Percentiles rank a stretch among this genome's conserved stretches.
phyloP scores from a whole-genome alignment of 2,113 vertebrate species.

The Edolisoma coerulescens region DNA sequence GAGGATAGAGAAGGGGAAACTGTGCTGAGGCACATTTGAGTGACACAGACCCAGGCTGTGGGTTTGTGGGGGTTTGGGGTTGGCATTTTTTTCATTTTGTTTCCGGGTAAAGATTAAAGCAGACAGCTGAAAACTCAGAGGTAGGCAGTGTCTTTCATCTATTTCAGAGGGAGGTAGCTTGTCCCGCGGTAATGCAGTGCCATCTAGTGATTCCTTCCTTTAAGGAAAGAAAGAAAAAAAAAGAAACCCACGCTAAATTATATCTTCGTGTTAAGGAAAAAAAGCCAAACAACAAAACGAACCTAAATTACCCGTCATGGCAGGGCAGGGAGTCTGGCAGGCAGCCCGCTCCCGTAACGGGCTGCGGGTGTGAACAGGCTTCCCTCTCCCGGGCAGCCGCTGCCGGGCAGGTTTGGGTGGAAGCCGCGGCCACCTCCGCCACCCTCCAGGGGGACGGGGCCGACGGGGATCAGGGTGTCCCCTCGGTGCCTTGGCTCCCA shows the following conservation, averaged over 20 bases:
- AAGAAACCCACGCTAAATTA: neutral
- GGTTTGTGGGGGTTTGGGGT: neutral
- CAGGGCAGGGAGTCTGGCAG: neutral
- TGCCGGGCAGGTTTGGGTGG: neutral
- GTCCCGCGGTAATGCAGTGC: constrained; percentile 13
- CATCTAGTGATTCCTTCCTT: constrained; percentile 54
- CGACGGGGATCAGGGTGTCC: accelerated
- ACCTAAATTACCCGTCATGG: neutral
- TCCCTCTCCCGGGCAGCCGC: neutral
- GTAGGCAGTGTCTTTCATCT: neutral
- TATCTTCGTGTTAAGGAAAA: neutral
- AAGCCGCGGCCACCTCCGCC: neutral
- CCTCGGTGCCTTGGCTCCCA: neutral
- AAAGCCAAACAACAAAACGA: accelerated
- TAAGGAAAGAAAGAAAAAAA: no score
- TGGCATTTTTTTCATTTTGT: neutral
- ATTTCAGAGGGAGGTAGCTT: neutral
- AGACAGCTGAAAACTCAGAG: neutral
- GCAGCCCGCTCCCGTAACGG: neutral
- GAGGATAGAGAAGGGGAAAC: neutral
- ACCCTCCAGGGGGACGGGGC: accelerated
- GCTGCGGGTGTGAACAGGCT: neutral
- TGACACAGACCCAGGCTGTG: neutral
- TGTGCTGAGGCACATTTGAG: neutral
- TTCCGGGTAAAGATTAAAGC: neutral